Evolutionary conservation across 2,888 invertebrate genomes (phyloP), one percentile per base, ranked within the genome.

Genomic region (Deilephila porcellus): DNA sequence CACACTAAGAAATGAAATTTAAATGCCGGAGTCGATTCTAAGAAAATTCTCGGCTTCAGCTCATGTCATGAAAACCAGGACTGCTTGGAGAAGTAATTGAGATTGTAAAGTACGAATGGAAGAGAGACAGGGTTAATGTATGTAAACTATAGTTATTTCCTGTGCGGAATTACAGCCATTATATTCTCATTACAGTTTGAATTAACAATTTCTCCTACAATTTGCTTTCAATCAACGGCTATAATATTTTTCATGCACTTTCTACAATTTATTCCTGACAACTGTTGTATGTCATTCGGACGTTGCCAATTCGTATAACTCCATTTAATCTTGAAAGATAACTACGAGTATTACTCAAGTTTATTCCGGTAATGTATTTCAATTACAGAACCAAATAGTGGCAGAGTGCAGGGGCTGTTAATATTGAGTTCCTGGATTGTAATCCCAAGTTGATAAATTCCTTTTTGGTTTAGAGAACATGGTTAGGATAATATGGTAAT

Each of bases 61-160:
- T 5, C 17, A 17, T 5, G 20, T 64, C 14, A 45, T 45, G 37
- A 45, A 34, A 7, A 19, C 2, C 19, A 19, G 37, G 8, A 5
- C 37, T 45, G 45, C 11, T 45, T 8, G 45, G 20, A 20, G 17
- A 62, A n/a, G 56, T 45, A 37, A 45, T 45, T 37, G 20, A 64
- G 37, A 20, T 37, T 20, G 34, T 63, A 37, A n/a, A 63, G 63
- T 8, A 11, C 11, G 37, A 20, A 64, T 56, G 34, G n/a, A 6
- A 20, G 20, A 25, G 20, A 34, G 20, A 20, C 37, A 64, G 64
- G 45, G 20, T 37, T 25, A 64, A 20, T 64, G 64, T 64, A 45
- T 45, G 45, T 64, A 64, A 64, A 45, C 64, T 4, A 45, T 45
- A 64, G 64, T 64, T 64, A 45, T 64, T 64, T 64, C 64, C 64